Evolutionary conservation across 2,888 invertebrate species (phyloP), one percentile per base, ranked within the genome.

Genomic region (Stenodema calcarata): DNA sequence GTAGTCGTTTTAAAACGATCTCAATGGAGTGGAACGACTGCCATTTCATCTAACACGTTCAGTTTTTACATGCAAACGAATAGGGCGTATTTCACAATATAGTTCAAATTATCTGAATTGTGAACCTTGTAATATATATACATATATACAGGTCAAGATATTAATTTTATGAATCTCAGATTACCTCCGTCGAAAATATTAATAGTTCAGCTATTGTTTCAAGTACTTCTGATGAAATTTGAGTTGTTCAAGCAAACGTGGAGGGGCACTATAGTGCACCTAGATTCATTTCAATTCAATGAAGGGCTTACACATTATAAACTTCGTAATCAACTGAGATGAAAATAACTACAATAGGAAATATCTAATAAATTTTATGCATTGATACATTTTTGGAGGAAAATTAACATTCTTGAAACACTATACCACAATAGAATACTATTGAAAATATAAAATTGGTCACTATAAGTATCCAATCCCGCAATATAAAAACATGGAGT

Each of bases 391-490:
- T 62, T 41, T 27, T 28, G 27, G 18, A 54, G 35, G 50, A 81
- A 35, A 50, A 18, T 54, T 0, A 54, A 27, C 18, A 1, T 44
- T 18, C 42, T 23, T n/a, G 4, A 44, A 14, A 81, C 50, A 50
- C 28, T 62, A 28, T 81, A 41, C 35, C 16, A 81, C 62, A 30
- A 81, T 83, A 81, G 83, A 27, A 12, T 70, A 41, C 83, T 70
- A 83, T 41, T 83, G 83, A 83, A 83, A 83, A 83, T 83, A 83
- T 83, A 83, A 69, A 79, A 83, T 70, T 83, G 83, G 83, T 83
- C 70, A 70, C 83, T 83, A 83, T 42, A 41, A 83, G 27, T 83
- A 83, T 83, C 83, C 83, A 70, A 83, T 70, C 83, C 83, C 83
- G 70, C 83, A 41, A 69, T 83, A 83, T 83, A 83, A 83, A 83